These are phyloP conservation scores for Trachelus tabidus DNA, from an alignment of 2,888 invertebrate species.

Conservation along the genomic window DNA sequence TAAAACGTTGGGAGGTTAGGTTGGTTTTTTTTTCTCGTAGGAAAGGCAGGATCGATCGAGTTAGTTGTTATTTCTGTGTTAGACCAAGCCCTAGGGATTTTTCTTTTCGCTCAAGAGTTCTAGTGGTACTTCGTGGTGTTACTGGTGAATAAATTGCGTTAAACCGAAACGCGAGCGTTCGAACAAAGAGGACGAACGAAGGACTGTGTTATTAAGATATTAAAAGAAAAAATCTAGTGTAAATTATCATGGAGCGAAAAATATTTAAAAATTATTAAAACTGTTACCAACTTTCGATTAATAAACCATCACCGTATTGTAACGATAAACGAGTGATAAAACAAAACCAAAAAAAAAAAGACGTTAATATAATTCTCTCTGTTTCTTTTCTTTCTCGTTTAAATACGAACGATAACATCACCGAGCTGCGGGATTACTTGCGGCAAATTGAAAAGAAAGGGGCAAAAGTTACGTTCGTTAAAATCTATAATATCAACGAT, in stretches of 20 bases:
- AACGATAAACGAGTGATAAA: conserved; percentile 16
- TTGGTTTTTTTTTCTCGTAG: conserved; percentile 3
- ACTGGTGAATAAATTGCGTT: conserved; percentile 21
- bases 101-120: conserved; percentile 47
- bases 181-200: conserved; percentile 19
- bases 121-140: conserved; percentile 55
- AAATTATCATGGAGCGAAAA: conserved; percentile 28
- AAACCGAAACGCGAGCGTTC: conserved; percentile 16
- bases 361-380: conserved; percentile 16
- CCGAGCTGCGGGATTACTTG: background rate
- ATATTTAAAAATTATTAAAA: conserved; percentile 24
- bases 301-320: conserved; percentile 43
- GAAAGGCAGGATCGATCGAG: conserved; percentile 1
- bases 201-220: conserved; percentile 11
- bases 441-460: background rate
- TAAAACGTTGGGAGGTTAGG: conserved; percentile 23
- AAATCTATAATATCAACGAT: background rate
- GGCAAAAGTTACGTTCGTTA: background rate
- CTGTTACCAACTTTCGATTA: conserved; percentile 33
- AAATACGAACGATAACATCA: conserved; percentile 18
- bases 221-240: conserved; percentile 12
- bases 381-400: conserved; percentile 7
- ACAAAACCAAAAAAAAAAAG: conserved; percentile 18
- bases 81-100: conserved; percentile 55
- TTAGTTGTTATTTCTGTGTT: conserved; percentile 36